Base-by-base conservation (phyloP, 2,888 invertebrate species). In the Periphyllus acericola region DNA sequence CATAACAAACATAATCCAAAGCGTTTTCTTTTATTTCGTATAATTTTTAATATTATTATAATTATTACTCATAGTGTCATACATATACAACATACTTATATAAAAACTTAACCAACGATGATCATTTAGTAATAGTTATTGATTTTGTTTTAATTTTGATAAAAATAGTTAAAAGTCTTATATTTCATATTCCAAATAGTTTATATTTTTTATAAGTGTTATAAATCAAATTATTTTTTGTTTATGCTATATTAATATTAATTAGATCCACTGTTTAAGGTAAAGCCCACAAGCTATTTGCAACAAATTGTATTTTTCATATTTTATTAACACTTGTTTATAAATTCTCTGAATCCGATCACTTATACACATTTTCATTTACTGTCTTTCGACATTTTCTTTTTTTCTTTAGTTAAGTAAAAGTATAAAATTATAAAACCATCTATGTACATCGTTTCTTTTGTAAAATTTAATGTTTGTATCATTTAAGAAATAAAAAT, bases 31-130 rank as follows among this genome's bases (percentile, higher is more conserved):
- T 71, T 1, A 71, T 71, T 32, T 55, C 19, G 34, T 72, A 32
- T 72, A 72, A 72, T 82, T 52, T 46, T 83, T 83, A 5, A 72
- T 74, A 83, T 83, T 25, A 34, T 81, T 81, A 68, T 40, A 40
- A 46, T 25, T 36, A 74, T 36, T 74, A 36, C 32, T 83, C 52
- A 52, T 72, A 55, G n/a, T n/a, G n/a, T n/a, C n/a, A n/a, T n/a
- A n/a, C n/a, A n/a, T n/a, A n/a, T n/a, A n/a, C n/a, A 3, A 60
- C 55, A 60, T 74, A 34, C 17, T 34, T 81, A 40, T 68, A 40
- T 36, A 60, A 25, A 60, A 60, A 60, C 5, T 68, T 81, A 80
- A 66, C 36, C 60, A 78, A 14, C 2, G 29, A 46, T 71, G 4
- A 11, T 82, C 46, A 71, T 82, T 72, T 9, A 82, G 52, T 17